Evolutionary conservation across 2,888 invertebrate genomes (phyloP).

Genomic region (Orthosia gothica): DNA sequence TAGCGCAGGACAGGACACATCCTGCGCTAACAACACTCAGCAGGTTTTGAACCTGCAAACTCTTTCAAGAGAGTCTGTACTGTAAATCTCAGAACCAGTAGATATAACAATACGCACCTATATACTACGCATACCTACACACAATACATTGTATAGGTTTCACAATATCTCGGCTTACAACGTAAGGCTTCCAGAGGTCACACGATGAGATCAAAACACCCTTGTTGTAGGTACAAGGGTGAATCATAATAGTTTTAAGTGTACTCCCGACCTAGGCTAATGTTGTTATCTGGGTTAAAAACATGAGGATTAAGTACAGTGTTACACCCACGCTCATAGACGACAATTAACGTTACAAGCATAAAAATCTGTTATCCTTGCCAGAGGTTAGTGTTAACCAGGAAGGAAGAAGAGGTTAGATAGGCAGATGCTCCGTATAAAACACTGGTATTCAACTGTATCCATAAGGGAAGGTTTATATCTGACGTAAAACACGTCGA

Average conservation of each 20-base stretch:
- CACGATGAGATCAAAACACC: slow-evolving; percentile 43
- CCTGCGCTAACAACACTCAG: no score
- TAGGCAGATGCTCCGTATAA: no score
- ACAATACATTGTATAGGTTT: slow-evolving; percentile 38
- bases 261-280: slow-evolving; percentile 19
- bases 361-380: no score
- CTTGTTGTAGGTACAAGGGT: slow-evolving; percentile 45
- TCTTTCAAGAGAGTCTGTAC: background rate
- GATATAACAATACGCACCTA: background rate
- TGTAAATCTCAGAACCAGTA: background rate
- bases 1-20: no score
- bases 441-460: no score
- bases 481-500: no score
- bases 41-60: background rate
- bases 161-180: slow-evolving; percentile 44
- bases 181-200: slow-evolving; percentile 54
- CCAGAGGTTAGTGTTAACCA: no score
- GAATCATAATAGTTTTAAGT: slow-evolving; percentile 33
- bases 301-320: slow-evolving; percentile 6
- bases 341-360: background rate
- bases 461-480: no score
- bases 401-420: no score
- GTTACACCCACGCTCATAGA: background rate
- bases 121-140: background rate
- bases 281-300: slow-evolving; percentile 8